Evolutionary conservation across 2,113 vertebrate genomes (phyloP).

Genomic region (Coreoperca whiteheadi): DNA sequence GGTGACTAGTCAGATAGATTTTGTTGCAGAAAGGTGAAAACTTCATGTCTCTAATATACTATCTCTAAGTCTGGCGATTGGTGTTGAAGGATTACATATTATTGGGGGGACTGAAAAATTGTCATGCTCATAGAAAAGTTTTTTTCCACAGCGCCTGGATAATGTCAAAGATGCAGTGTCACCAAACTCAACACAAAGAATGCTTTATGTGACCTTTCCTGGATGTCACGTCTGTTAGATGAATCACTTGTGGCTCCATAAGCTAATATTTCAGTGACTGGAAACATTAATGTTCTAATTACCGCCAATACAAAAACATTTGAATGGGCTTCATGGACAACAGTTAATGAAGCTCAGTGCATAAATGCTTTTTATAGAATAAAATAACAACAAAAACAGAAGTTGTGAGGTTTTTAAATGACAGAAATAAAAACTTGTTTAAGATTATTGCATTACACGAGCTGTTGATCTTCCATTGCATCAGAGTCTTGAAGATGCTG

Average conservation of each 20-base stretch:
- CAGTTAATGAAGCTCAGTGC: not conserved
- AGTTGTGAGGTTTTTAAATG: conserved; percentile 19
- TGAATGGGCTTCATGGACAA: not conserved
- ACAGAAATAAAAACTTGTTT: not conserved
- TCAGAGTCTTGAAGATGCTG: conserved; percentile 28
- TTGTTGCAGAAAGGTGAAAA: not conserved
- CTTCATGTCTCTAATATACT: no score
- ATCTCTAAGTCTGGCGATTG: not conserved
- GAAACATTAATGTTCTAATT: not conserved
- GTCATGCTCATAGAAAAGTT: not conserved
- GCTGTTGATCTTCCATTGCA: conserved; percentile 41
- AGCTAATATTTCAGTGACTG: not conserved
- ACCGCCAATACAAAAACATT: not conserved
- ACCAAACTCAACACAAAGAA: not conserved
- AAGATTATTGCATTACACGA: conserved; percentile 17
- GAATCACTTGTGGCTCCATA: not conserved
- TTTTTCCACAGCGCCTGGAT: not conserved
- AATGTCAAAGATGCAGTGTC: conserved; percentile 3
- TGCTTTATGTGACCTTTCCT: conserved; percentile 7
- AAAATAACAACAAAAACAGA: conserved; percentile 11
- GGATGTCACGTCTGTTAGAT: conserved; percentile 1
- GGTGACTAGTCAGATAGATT: conserved; percentile 12
- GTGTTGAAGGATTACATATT: not conserved
- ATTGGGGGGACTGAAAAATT: not conserved
- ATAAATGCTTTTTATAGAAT: not conserved